Evolutionary conservation across 1,140 invertebrate species (phyloP).

Genomic region (Musca vetustissima): DNA sequence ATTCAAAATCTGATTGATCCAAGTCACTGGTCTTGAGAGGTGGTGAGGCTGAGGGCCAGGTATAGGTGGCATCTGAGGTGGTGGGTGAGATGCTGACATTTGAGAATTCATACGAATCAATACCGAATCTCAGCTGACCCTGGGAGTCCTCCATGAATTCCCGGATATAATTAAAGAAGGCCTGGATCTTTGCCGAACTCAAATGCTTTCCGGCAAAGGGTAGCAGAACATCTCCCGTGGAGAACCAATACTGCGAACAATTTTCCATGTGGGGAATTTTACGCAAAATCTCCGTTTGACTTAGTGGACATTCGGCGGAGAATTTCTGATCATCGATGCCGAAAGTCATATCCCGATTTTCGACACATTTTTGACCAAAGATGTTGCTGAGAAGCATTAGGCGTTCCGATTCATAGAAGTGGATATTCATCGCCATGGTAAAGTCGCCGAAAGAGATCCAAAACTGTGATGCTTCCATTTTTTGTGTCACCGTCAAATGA

Average conservation of each 20-base stretch:
- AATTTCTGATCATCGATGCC: constrained; percentile 50
- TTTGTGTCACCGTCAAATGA: neutral
- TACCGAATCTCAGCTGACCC: constrained; percentile 40
- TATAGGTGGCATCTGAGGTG: constrained; percentile 44
- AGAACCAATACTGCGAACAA: constrained; percentile 51
- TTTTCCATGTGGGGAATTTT: constrained; percentile 36
- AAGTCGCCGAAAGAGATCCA: constrained; percentile 47
- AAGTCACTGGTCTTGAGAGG: constrained; percentile 36
- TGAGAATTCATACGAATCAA: constrained; percentile 47
- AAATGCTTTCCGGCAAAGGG: constrained; percentile 47
- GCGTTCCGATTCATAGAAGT: constrained; percentile 36
- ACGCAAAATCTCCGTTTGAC: neutral
- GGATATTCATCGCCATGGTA: constrained; percentile 40
- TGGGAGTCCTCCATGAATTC: constrained; percentile 28
- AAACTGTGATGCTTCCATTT: constrained; percentile 35
- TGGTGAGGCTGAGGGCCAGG: constrained; percentile 37
- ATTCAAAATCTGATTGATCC: constrained; percentile 48
- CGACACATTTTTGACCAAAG: constrained; percentile 44
- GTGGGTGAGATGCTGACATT: constrained; percentile 41
- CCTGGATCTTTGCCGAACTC: constrained; percentile 37
- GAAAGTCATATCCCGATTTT: constrained; percentile 41
- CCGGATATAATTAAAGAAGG: constrained; percentile 40
- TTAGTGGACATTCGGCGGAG: neutral
- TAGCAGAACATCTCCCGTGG: constrained; percentile 45
- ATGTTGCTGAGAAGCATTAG: constrained; percentile 45